These are phyloP conservation scores for Myrmecophaga tridactyla DNA, from an alignment of 2,113 vertebrate species.

Conservation along the genomic window DNA sequence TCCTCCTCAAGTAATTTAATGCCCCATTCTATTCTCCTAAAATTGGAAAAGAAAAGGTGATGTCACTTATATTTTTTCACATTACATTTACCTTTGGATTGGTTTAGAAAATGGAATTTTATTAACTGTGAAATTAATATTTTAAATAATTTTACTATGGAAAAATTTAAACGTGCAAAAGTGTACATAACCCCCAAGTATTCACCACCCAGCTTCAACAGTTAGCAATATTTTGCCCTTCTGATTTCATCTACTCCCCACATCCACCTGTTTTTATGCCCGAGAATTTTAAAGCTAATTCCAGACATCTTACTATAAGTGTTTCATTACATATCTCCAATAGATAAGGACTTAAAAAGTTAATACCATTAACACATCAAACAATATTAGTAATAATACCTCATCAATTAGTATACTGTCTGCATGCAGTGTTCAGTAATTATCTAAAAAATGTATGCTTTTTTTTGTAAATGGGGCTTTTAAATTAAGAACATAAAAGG, in stretches of 20 bases:
- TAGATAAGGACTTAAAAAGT: background rate
- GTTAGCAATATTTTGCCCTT: background rate
- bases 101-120: background rate
- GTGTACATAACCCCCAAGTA: background rate
- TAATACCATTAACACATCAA: background rate
- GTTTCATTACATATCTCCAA: conserved; percentile 3
- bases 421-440: conserved; percentile 7
- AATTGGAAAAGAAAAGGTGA: background rate
- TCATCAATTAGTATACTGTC: background rate
- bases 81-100: background rate
- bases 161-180: background rate
- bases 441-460: conserved; percentile 18
- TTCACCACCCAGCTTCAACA: background rate
- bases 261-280: background rate
- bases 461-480: too few species aligned
- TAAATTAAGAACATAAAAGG: too few species aligned
- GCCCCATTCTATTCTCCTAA: background rate
- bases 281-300: conserved; percentile 4
- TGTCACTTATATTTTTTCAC: background rate
- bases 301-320: background rate
- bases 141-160: background rate
- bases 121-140: background rate
- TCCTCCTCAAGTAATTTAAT: background rate
- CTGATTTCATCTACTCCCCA: background rate
- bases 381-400: background rate